Base-by-base conservation (phyloP, 2,113 vertebrate species). In the Sinocyclocheilus maitianheensis region DNA sequence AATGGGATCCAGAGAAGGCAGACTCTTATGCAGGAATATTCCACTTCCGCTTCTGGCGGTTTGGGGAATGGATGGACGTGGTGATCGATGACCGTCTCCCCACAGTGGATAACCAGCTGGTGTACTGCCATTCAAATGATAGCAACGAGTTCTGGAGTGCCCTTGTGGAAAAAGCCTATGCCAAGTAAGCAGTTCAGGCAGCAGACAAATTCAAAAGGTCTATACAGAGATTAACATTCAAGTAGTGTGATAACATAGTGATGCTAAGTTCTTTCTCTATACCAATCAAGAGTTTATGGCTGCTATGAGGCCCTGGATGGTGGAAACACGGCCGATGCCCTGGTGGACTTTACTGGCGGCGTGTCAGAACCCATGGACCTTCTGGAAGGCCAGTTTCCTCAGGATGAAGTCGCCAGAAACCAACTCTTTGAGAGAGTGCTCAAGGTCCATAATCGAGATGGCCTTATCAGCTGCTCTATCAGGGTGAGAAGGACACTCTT, bases 101-200 rank as follows among this genome's bases (percentile, higher is more conserved):
- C 77, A 99, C 98, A 0, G 93, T 95, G 26, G 95, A 96, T 90
- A 97, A 97, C 77, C 89, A 97, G 90, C 96, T 99, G 85, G 94
- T 99, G 82, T 99, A 99, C 93, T 99, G 98, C 91, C 98, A 99
- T 90, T 99, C 98, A 72, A 98, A 96, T 40, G 96, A 97, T 92
- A 92, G 16, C 88, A 98, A 97, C 0, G 98, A 99, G 91, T 96
- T 99, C 94, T 99, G 98, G 98, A 98, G 97, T 0, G 98, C 98
- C 4, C 94, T 99, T 90, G 96, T 99, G 93, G 98, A 99, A 93
- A 99, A 99, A 78, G 98, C 98, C 81, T 99, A 99, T 13, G 97
- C 97, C 93, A 99, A 99, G 98, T 97, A 96, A 86, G 18, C 46
- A 58, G 22, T 80, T 43, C 13, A 77, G 0, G 34, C 37, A 18